Conservation (phyloP, 1,140 invertebrate genomes). For the Drosophila lini region DNA sequence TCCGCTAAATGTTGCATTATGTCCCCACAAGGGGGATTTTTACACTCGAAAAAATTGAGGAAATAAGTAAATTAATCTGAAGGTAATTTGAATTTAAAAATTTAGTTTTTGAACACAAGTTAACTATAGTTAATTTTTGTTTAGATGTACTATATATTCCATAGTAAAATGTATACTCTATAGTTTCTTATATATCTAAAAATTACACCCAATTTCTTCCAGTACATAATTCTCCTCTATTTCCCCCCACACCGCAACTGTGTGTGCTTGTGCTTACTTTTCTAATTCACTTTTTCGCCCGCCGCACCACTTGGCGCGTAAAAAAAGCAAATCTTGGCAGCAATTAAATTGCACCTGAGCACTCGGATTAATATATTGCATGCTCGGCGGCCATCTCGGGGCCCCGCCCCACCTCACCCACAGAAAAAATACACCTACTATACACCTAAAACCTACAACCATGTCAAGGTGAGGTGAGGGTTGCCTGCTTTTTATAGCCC, state of each 20-base stretch:
- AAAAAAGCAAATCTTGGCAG: slow-evolving; percentile 74
- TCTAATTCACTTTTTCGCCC: slow-evolving; percentile 27
- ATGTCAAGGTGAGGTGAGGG: slow-evolving; percentile 80
- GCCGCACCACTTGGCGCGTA: slow-evolving; percentile 30
- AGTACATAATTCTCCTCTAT: neutral
- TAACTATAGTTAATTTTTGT: too few species aligned
- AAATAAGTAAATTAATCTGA: neutral
- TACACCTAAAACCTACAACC: slow-evolving; percentile 43
- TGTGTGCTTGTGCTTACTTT: slow-evolving; percentile 24
- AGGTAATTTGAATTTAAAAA: neutral
- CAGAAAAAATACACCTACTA: neutral
- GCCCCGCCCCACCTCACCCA: neutral
- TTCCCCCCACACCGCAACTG: neutral
- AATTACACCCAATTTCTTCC: neutral
- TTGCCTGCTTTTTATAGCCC: slow-evolving; percentile 72
- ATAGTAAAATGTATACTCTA: too few species aligned
- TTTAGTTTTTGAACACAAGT: too few species aligned
- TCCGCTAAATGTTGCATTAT: slow-evolving; percentile 30
- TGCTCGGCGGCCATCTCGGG: slow-evolving; percentile 18
- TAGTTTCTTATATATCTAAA: too few species aligned
- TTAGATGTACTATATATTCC: too few species aligned
- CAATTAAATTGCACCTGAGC: slow-evolving; percentile 81
- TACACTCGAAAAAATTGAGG: neutral
- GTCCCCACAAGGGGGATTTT: slow-evolving; percentile 11
- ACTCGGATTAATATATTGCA: slow-evolving; percentile 65